Evolutionary conservation across 2,888 invertebrate genomes (phyloP), one percentile per base, ranked within the genome.

Genomic region (Tetragonisca angustula): DNA sequence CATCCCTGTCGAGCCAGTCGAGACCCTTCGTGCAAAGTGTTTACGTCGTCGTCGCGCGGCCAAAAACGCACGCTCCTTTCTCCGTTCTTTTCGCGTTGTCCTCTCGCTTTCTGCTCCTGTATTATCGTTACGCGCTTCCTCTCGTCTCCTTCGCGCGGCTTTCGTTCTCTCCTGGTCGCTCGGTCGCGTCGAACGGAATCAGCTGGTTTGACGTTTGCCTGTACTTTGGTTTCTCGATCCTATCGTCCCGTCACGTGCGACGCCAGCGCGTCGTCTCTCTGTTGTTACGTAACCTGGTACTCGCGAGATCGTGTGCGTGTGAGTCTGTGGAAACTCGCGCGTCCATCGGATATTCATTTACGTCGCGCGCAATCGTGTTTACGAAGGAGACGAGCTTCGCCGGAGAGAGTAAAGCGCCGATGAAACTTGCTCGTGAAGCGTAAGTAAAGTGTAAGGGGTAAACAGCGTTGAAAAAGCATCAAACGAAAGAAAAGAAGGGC

Each of bases 41-140:
- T 89, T 89, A 89, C 89, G 82, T 89, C 89, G 82, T 89, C 89
- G 89, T 87, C 84, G 85, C 87, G 83, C 85, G 88, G 85, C 82
- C 76, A 89, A 89, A 89, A 80, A 83, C 85, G 73, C 79, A 79
- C 62, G 24, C 5, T 24, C 56, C 56, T 65, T 67, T 4, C 21
- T 24, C 27, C 27, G 27, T 19, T 27, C 36, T 32, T 27, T 27
- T 11, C 71, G 24, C 27, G 79, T 67, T 73, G 36, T 13, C 52
- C 5, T 54, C 43, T 21, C 64, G 62, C 32, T 32, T 32, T 52
- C 36, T 52, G 52, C 49, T 36, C 4, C 43, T 67, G 17, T 21
- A 0, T 52, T 19, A 21, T 19, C n/a, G 9, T 32, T 6, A 24
- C 56, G 49, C 49, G 52, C 36, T 81, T 27, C 61, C 43, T 49